Evolutionary conservation across 2,888 invertebrate species (phyloP).

Genomic region (Meloe dianella): DNA sequence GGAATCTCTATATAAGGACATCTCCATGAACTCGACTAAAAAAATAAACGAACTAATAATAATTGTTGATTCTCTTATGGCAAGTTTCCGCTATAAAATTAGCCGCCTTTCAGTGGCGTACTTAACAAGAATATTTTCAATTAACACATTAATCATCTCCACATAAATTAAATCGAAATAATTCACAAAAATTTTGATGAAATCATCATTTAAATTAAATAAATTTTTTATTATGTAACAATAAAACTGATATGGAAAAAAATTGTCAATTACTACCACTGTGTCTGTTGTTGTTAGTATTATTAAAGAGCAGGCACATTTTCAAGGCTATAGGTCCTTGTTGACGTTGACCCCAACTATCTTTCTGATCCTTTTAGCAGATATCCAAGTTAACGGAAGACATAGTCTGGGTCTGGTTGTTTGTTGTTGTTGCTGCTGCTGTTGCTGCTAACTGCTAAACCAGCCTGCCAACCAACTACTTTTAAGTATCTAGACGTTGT

Average conservation of each 20-base stretch:
- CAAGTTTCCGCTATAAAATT: conserved; percentile 15
- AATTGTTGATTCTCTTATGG: conserved; percentile 19
- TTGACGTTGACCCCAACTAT: conserved; percentile 45
- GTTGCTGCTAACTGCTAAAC: background rate
- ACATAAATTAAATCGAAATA: background rate
- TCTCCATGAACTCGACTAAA: conserved; percentile 14
- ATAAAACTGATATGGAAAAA: background rate
- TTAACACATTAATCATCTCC: background rate
- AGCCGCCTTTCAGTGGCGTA: conserved; percentile 14
- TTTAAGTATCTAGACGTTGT: conserved; percentile 1
- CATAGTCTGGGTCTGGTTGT: conserved; percentile 10
- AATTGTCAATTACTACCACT: background rate
- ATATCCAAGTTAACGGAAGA: conserved; percentile 12
- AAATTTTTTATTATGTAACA: background rate
- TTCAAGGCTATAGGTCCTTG: conserved; percentile 48
- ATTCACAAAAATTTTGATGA: background rate
- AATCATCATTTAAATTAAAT: background rate
- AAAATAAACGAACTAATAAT: conserved; percentile 15
- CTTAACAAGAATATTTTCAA: background rate
- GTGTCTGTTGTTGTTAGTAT: background rate
- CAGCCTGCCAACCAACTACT: conserved; percentile 2
- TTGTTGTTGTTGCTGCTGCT: background rate
- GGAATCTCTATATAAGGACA: conserved; percentile 19
- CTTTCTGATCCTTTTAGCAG: conserved; percentile 15
- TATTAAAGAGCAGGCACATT: conserved; percentile 14